Percentiles rank a stretch among this genome's conserved stretches.
Conservation (phyloP, 2,888 invertebrate genomes). For the Adelphocoris suturalis region DNA sequence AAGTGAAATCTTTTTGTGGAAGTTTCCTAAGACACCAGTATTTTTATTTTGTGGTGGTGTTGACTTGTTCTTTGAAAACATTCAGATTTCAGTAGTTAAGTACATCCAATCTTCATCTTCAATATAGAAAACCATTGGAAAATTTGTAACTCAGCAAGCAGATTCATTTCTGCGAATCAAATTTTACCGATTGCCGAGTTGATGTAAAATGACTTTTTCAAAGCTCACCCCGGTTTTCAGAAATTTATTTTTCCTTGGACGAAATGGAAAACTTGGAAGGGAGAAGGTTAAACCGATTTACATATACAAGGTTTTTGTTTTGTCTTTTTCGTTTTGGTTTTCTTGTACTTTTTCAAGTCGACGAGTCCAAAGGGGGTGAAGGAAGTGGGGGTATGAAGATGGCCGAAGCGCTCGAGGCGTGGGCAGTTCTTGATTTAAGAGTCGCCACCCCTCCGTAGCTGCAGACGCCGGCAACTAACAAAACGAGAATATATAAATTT, state of each 20-base stretch:
- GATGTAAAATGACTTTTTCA: too few species aligned
- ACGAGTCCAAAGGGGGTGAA: not conserved
- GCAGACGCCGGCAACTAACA: slow-evolving; percentile 37
- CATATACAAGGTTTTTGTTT: slow-evolving; percentile 53
- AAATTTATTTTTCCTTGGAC: not conserved
- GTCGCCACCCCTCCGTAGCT: slow-evolving; percentile 15
- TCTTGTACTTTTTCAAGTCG: slow-evolving; percentile 57
- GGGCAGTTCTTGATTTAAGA: slow-evolving; percentile 62
- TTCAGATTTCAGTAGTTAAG: too few species aligned
- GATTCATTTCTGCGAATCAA: too few species aligned
- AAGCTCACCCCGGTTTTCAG: not conserved
- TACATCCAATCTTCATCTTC: too few species aligned
- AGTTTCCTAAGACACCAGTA: too few species aligned
- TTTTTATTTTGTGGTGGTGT: too few species aligned
- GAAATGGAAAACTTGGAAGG: slow-evolving; percentile 4
- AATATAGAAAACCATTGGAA: too few species aligned
- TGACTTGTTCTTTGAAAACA: too few species aligned
- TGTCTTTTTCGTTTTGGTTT: not conserved
- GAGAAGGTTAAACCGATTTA: slow-evolving; percentile 54
- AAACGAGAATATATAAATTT: slow-evolving; percentile 57
- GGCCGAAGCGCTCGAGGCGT: slow-evolving; percentile 46
- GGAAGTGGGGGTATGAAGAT: slow-evolving; percentile 51
- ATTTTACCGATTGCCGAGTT: too few species aligned
- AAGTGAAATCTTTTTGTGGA: too few species aligned
- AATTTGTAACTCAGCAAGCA: too few species aligned